Percentiles rank a stretch among this genome's conserved stretches.
phyloP scores from a whole-genome alignment of 2,797 vertebrate genomes.

The Tokudaia tokunoshimensis region DNA sequence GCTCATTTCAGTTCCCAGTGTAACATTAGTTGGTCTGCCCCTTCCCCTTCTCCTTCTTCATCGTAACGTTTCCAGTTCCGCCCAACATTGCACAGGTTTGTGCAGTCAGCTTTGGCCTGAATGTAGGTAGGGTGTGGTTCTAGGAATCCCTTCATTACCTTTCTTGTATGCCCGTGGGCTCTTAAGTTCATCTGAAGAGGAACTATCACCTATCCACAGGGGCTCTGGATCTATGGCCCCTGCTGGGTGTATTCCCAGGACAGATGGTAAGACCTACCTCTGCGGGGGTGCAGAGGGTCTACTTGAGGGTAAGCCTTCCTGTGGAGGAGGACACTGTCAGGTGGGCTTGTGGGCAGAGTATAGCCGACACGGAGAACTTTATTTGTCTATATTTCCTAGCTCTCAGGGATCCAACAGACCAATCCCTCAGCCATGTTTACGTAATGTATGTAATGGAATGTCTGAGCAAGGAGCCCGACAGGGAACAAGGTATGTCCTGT shows the following conservation, averaged over 20 bases:
- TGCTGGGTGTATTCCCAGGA: background rate
- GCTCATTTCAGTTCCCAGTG: background rate
- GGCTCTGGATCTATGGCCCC: background rate
- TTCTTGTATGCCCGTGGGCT: background rate
- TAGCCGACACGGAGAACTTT: background rate
- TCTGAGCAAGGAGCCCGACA: rapidly evolving
- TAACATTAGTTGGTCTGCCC: background rate
- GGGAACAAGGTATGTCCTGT: rapidly evolving
- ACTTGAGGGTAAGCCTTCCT: background rate
- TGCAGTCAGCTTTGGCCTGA: background rate
- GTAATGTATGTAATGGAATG: background rate
- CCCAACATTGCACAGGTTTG: no score
- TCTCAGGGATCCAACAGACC: background rate
- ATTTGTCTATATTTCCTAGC: background rate
- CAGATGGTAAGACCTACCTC: background rate
- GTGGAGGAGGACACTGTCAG: background rate
- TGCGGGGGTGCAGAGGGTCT: background rate
- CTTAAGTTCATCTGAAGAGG: background rate
- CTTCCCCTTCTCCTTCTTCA: no score
- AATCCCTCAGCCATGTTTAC: background rate
- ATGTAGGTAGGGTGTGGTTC: background rate
- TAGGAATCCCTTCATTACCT: background rate
- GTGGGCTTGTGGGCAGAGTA: background rate
- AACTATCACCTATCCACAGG: background rate
- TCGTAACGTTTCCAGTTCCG: background rate